Evolutionary conservation across 2,888 invertebrate genomes (phyloP), one percentile per base, ranked within the genome.

Genomic region (Tetragonisca angustula): DNA sequence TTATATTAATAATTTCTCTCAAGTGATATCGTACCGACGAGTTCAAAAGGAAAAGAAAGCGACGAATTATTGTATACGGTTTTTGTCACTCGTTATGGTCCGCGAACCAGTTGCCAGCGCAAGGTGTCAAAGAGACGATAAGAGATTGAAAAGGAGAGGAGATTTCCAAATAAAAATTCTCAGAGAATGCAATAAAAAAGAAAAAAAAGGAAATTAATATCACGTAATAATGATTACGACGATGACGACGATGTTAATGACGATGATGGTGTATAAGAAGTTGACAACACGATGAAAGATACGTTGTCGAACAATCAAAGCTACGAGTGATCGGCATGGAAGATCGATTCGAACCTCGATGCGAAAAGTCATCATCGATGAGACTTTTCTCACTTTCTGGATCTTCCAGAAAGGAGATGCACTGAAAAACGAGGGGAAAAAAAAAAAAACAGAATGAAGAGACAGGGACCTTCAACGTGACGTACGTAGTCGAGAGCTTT

Each of bases 181-280:
- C 6, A 27, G 27, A 9, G 19, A 27, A 24, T 19, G n/a, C 32
- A n/a, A 73, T 36, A 36, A 27, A 27, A 36, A 11, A 43, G 9
- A 9, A 9, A 11, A 43, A 43, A 9, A 9, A 43, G 43, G 43
- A 11, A 9, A 43, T 43, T 0, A 32, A 52, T 19, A n/a, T 36
- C 11, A 56, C 4, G 19, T 27, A 19, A 43, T n/a, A 19, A 32
- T 9, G 9, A 43, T 15, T 1, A 72, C 2, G 11, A 6, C 21
- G 19, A 21, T 4, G 4, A n/a, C 50, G 11, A 21, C 4, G 6
- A 49, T 19, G 9, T 62, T 4, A 9, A 43, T 2, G 50, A 50
- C 17, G 72, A 62, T 62, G 71, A 62, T 73, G 62, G 50, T 62
- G 73, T 62, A n/a, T 64, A 49, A 50, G 24, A 67, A 21, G 64